Evolutionary conservation across 2,888 invertebrate genomes (phyloP).

Genomic region (Penaeus monodon): DNA sequence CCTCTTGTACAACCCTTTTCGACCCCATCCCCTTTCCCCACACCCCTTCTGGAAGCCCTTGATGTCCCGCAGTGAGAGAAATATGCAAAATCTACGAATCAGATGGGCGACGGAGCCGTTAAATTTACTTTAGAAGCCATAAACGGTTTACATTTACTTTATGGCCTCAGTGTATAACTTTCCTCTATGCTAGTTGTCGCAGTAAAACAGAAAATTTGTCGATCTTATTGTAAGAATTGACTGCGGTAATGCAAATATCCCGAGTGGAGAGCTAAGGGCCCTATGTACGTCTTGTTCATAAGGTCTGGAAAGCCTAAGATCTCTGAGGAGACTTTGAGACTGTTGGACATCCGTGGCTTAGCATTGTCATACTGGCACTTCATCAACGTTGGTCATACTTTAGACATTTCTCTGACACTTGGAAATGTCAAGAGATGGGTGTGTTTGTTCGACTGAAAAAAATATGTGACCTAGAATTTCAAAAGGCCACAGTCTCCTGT

Average conservation of each 20-base stretch:
- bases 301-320: not conserved
- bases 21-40: not conserved
- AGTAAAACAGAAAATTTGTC: conserved; percentile 2
- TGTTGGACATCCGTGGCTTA: not conserved
- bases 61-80: not conserved
- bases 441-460: conserved; percentile 11
- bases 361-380: not conserved
- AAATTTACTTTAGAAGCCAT: conserved; percentile 39
- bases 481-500: conserved; percentile 3
- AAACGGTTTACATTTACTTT: conserved; percentile 38
- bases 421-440: conserved; percentile 24
- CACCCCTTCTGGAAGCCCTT: not conserved
- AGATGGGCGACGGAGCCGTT: conserved; percentile 20
- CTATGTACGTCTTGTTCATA: not conserved
- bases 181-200: conserved; percentile 5
- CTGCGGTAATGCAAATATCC: conserved; percentile 20
- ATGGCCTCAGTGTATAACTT: conserved; percentile 4
- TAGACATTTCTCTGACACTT: conserved; percentile 37
- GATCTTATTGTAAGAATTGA: conserved; percentile 15
- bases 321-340: not conserved
- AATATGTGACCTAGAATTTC: not conserved
- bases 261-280: not conserved
- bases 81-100: conserved; percentile 23
- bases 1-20: too few relatives aligned
- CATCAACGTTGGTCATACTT: conserved; percentile 7